phyloP scores from a whole-genome alignment of 2,797 vertebrate genomes.

The Rhabdomys pumilio region DNA sequence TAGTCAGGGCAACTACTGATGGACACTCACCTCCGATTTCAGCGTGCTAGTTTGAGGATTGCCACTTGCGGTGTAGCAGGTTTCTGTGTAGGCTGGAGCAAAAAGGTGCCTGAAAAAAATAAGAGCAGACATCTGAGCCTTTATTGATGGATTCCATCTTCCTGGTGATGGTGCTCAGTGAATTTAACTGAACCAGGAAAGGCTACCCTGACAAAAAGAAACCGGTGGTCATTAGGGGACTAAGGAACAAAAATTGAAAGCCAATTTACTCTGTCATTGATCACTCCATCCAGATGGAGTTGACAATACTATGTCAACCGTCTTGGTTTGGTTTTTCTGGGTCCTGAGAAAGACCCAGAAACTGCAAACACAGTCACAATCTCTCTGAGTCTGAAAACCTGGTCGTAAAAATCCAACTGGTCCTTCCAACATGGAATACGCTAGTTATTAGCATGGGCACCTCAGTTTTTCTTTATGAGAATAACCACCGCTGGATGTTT shows the following conservation, averaged over 20 bases:
- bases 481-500: neutral
- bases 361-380: neutral
- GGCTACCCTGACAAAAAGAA: neutral
- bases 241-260: constrained; percentile 17
- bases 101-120: constrained; percentile 92
- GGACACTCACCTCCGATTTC: constrained; percentile 90
- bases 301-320: neutral
- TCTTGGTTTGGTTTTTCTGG: neutral
- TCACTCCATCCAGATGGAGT: neutral
- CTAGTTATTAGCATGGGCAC: neutral
- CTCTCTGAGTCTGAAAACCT: neutral
- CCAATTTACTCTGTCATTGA: neutral
- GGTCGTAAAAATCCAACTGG: neutral
- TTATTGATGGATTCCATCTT: constrained; percentile 17
- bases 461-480: constrained; percentile 2
- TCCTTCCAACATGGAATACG: neutral
- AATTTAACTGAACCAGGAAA: constrained; percentile 13
- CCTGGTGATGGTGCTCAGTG: neutral
- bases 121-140: constrained; percentile 12
- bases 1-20: accelerated
- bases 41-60: constrained; percentile 89
- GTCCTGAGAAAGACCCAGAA: constrained; percentile 23
- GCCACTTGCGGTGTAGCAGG: constrained; percentile 93
- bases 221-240: neutral
- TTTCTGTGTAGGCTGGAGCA: constrained; percentile 95